phyloP scores from a whole-genome alignment of 2,888 invertebrate genomes.

The Baronia brevicornis region DNA sequence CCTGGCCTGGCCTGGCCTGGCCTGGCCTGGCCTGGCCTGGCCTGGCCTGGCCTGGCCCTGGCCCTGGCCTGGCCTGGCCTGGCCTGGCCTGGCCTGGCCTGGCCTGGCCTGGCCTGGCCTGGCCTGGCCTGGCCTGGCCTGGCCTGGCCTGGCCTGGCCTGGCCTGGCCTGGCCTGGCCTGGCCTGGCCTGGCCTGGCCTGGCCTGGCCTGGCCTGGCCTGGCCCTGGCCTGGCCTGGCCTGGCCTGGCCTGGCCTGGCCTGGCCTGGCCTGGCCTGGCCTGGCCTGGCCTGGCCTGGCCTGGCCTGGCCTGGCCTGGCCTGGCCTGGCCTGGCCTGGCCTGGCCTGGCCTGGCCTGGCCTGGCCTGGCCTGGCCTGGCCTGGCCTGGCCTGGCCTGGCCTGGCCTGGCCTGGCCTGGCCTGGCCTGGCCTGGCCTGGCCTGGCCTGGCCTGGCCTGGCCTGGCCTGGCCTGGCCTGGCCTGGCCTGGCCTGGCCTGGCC shows the following conservation, averaged over 20 bases:
- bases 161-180: slow-evolving; percentile 8
- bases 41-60: slow-evolving; percentile 12
- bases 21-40: slow-evolving; percentile 10
- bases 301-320: slow-evolving; percentile 12
- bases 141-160: slow-evolving; percentile 12
- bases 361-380: slow-evolving; percentile 9
- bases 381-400: slow-evolving; percentile 3
- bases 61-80: slow-evolving; percentile 18
- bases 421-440: slow-evolving; percentile 3
- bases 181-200: no score
- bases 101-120: slow-evolving; percentile 12
- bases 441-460: slow-evolving; percentile 12
- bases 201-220: slow-evolving; percentile 4
- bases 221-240: slow-evolving; percentile 7
- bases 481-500: slow-evolving; percentile 10
- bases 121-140: slow-evolving; percentile 9
- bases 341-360: slow-evolving; percentile 12
- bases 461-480: slow-evolving; percentile 11
- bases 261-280: slow-evolving; percentile 10
- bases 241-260: slow-evolving; percentile 11
- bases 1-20: slow-evolving; percentile 11
- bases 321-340: slow-evolving; percentile 8
- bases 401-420: slow-evolving; percentile 4
- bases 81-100: slow-evolving; percentile 11
- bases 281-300: slow-evolving; percentile 12